Evolutionary conservation across 2,888 invertebrate species (phyloP), one percentile per base, ranked within the genome.

Genomic region (Tanypteryx hageni): DNA sequence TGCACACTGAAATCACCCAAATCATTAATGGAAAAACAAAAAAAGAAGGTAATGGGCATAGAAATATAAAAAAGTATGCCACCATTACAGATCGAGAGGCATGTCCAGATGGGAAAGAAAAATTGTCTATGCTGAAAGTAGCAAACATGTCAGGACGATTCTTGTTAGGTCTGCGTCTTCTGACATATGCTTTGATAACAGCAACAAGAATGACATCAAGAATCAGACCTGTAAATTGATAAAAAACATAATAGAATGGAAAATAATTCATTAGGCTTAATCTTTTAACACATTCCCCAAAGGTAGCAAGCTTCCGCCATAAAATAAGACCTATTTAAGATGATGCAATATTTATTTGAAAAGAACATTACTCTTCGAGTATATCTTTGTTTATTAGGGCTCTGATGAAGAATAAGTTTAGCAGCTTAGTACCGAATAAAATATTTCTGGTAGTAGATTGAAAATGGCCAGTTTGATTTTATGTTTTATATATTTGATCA

Each of bases 81-180:
- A 99, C 95, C 94, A 98, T 96, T 8, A 97, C 96, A 0, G 98
- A 97, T 93, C 99, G 95, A 57, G 99, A 98, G 0, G 98, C 97
- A 95, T 99, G 99, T 0, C 99, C 99, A 0, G 99, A 99, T 16
- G 99, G 99, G 95, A 99, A 99, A 89, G 97, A 97, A 95, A 97
- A 99, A 94, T 98, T 97, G 95, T 99, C 99, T 0, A 98, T 97
- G 0, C 98, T 98, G 31, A 98, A 93, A 4, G 95, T 95, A 64
- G 96, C 96, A 93, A 97, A 95, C 93, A 97, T 96, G 94, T 98
- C 97, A 93, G 96, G 96, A 93, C 95, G 95, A 94, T 97, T 96
- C 44, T 96, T 96, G 0, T 95, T 94, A 0, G 99, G 99, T 59
- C 99, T 96, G 93, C 97, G 96, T 94, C 99, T 96, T 93, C 98